Evolutionary conservation across 2,888 invertebrate species (phyloP), one percentile per base, ranked within the genome.

Genomic region (Octodonta nipae): DNA sequence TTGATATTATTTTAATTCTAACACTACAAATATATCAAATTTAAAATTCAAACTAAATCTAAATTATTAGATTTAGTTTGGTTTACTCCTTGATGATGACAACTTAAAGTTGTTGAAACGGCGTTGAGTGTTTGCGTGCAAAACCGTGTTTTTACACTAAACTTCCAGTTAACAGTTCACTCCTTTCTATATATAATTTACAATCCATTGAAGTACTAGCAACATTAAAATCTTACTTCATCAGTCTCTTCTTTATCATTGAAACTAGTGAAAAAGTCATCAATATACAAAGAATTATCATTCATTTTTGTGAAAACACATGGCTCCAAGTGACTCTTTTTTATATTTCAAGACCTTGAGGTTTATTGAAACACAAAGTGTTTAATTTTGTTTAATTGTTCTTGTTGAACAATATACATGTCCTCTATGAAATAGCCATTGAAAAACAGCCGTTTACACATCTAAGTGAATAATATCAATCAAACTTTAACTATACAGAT

Each of bases 401-500:
- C 44, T 16, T 41, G 42, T 17, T 26, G 7, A 13, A 20, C 22
- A 43, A 48, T 45, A 13, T 31, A 46, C 27, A 44, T 33, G 6
- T 20, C 25, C 33, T 49, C 42, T 8, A 42, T 13, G 7, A 47
- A 28, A 22, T 26, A 5, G 5, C 44, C 44, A 29, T 47, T 42
- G 15, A 48, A 34, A 33, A 47, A n/a, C 46, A 12, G 44, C 46
- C 3, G 43, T 45, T 10, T 28, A 37, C 26, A 47, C 43, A 37
- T 44, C 44, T 15, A 44, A 20, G 34, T 48, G 44, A 7, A 16
- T 28, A 25, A 43, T 35, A 8, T 36, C 17, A n/a, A n/a, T n/a
- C n/a, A 12, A 46, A 35, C 24, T 39, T 28, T 20, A 42, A 30
- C 25, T 47, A 32, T 17, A 40, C 41, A 29, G 44, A 30, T 13